These are phyloP conservation scores for Ips nitidus DNA, from an alignment of 1,140 invertebrate genomes.

Conservation along the genomic window DNA sequence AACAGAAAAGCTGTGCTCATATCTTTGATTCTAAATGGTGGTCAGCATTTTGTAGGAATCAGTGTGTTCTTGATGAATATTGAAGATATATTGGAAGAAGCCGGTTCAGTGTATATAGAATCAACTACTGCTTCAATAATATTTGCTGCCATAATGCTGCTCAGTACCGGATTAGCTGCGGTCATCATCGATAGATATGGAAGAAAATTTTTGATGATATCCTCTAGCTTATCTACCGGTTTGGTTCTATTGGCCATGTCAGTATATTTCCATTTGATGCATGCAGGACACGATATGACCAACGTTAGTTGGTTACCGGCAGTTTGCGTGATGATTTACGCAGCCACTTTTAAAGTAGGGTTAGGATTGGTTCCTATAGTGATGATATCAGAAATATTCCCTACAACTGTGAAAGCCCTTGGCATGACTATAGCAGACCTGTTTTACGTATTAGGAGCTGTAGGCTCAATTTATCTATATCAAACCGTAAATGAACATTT, in stretches of 20 bases:
- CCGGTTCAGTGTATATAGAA: slow-evolving; percentile 30
- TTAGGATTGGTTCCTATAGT: slow-evolving; percentile 66
- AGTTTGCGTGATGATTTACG: slow-evolving; percentile 36
- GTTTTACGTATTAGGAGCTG: slow-evolving; percentile 20
- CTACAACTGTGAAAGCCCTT: slow-evolving; percentile 59
- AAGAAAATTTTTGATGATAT: slow-evolving; percentile 52
- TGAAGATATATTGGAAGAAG: slow-evolving; percentile 38
- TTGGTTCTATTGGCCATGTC: slow-evolving; percentile 27
- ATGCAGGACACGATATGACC: slow-evolving; percentile 12
- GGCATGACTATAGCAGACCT: slow-evolving; percentile 38
- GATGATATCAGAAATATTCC: slow-evolving; percentile 66
- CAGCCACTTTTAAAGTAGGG: slow-evolving; percentile 39
- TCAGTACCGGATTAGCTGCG: slow-evolving; percentile 43
- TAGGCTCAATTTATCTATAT: slow-evolving; percentile 66
- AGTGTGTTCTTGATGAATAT: slow-evolving; percentile 44
- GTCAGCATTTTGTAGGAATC: slow-evolving; percentile 41
- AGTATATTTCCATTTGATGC: slow-evolving; percentile 40
- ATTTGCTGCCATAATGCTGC: slow-evolving; percentile 42
- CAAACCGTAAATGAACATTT: slow-evolving; percentile 49
- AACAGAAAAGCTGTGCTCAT: slow-evolving; percentile 42
- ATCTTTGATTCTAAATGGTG: slow-evolving; percentile 38
- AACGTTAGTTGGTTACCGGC: slow-evolving; percentile 37
- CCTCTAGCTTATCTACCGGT: slow-evolving; percentile 32
- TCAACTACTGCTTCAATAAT: slow-evolving; percentile 38
- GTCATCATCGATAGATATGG: slow-evolving; percentile 52